Base-by-base conservation (phyloP, 2,888 invertebrate species). In the Cremastobaeus sp. region DNA sequence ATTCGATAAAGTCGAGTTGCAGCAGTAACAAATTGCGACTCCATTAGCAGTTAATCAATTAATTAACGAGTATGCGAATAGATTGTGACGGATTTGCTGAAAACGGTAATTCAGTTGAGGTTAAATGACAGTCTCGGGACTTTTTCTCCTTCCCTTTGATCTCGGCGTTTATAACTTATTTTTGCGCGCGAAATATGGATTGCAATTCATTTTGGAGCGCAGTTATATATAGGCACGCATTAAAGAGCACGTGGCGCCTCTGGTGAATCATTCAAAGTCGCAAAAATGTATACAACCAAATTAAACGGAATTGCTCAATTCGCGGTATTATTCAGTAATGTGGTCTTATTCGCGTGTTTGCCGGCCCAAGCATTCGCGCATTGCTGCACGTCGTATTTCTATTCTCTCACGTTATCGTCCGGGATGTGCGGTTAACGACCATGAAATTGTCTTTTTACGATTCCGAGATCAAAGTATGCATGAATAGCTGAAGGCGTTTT, bases 191-290 rank as follows among this genome's bases (percentile, higher is more conserved):
- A 60, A 69, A 60, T 60, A 69, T 60, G 54, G 54, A 43, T 35
- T 1, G 37, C 54, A 41, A 60, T 69, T 69, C 54, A 69, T 64
- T 47, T 50, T 11, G 30, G 28, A 20, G 17, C 12, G 21, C 6
- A 18, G 21, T 32, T 74, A 74, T 41, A 64, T 54, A 74, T 52
- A 62, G 59, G 12, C 18, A 34, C 5, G 39, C 57, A 30, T 54
- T 64, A 59, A 76, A 35, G 64, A 39, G 65, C 41, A 66, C 57
- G 45, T 57, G 73, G 72, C 77, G 74, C 69, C 74, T 39, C 35
- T 39, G 74, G 71, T 81, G 80, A 79, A 76, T 81, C 80, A 80
- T 43, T 64, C 45, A 60, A 60, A 60, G 54, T 54, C 47, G 47
- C 54, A 60, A 59, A 60, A 66, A 73, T 47, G 59, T 54, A 54